phyloP scores from a whole-genome alignment of 2,888 invertebrate species.

The Ophioninae sp. region DNA sequence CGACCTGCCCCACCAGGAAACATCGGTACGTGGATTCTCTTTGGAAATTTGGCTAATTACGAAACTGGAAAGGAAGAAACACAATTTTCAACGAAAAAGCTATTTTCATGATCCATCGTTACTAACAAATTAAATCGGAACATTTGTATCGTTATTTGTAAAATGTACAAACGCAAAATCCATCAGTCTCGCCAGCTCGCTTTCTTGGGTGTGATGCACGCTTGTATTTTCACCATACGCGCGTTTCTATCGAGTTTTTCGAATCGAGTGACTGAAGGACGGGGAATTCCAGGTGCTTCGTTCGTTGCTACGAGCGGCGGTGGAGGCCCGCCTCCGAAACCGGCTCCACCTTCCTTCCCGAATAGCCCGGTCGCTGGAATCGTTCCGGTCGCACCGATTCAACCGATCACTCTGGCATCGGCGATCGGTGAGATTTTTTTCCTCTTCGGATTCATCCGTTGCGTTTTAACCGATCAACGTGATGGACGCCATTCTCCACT shows the following conservation, averaged over 20 bases:
- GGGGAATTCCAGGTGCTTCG: conserved; percentile 72
- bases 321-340: conserved; percentile 79
- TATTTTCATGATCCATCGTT: background rate
- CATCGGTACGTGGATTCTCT: conserved; percentile 76
- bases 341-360: conserved; percentile 81
- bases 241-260: background rate
- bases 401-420: conserved; percentile 64
- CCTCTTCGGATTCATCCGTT: background rate
- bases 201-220: background rate
- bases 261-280: conserved; percentile 40
- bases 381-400: conserved; percentile 70
- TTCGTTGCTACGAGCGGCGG: conserved; percentile 73
- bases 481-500: background rate
- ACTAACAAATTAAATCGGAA: background rate
- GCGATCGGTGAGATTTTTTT: conserved; percentile 71
- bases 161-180: background rate
- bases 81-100: background rate
- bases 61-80: background rate
- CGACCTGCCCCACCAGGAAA: conserved; percentile 79
- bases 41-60: background rate
- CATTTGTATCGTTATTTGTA: too few relatives aligned
- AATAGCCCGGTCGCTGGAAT: conserved; percentile 75
- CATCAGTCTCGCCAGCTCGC: background rate
- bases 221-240: background rate
- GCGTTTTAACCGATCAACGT: conserved; percentile 1